Evolutionary conservation across 2,113 vertebrate genomes (phyloP).

Genomic region (Tupaia tana): DNA sequence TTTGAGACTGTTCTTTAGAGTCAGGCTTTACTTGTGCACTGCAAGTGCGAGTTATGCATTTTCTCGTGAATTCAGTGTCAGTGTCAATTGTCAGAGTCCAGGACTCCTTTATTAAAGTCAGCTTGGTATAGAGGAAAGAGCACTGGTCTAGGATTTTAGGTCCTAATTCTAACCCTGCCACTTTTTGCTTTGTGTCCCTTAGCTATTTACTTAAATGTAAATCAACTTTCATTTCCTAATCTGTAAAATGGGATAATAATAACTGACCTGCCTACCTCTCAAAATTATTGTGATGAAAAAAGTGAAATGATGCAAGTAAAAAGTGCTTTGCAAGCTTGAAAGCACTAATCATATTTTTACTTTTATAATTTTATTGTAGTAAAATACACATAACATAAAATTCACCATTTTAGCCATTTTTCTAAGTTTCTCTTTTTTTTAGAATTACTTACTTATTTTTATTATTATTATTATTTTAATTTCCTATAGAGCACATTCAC

Average conservation of each 20-base stretch:
- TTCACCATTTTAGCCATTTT: background rate
- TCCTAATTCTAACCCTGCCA: background rate
- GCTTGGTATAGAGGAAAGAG: background rate
- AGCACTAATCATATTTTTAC: background rate
- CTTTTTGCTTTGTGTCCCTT: background rate
- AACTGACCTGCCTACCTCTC: background rate
- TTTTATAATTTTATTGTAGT: background rate
- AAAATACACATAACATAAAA: slow-evolving; percentile 6
- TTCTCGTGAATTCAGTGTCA: background rate
- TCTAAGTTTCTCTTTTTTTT: too few species aligned
- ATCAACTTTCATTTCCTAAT: slow-evolving; percentile 14
- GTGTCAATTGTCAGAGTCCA: background rate
- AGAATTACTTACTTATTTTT: too few species aligned
- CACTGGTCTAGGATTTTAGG: background rate
- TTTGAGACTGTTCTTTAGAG: slow-evolving; percentile 39
- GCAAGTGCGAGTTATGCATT: background rate
- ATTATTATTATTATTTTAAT: too few species aligned
- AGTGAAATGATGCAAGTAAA: slow-evolving; percentile 11
- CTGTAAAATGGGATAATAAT: slow-evolving; percentile 35
- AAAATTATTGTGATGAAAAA: background rate
- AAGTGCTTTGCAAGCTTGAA: slow-evolving; percentile 24
- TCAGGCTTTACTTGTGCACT: background rate
- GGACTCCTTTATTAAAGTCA: background rate
- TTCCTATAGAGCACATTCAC: too few species aligned
- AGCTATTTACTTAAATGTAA: slow-evolving; percentile 14